Conservation (phyloP, 2,797 vertebrate species). For the Chrysocyon brachyurus region DNA sequence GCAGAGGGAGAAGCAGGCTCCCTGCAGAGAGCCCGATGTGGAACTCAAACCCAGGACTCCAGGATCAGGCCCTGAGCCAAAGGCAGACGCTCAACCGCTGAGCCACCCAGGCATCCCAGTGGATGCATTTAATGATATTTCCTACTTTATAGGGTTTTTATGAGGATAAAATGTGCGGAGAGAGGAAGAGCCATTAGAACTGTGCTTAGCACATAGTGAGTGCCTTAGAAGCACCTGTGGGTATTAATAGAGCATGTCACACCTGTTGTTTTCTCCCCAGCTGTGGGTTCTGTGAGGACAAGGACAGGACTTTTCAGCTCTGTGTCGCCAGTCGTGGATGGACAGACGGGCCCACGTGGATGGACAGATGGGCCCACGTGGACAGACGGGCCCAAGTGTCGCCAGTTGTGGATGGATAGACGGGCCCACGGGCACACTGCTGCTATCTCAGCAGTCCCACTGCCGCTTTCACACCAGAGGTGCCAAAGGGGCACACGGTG, state of each 20-base stretch:
- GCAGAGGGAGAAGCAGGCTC: no score
- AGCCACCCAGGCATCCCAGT: neutral
- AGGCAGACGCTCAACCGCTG: no score
- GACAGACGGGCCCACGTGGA: neutral
- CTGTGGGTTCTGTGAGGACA: neutral
- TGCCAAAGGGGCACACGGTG: fast-evolving
- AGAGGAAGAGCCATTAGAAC: neutral
- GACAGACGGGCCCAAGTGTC: neutral
- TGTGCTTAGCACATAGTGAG: neutral
- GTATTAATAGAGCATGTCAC: neutral
- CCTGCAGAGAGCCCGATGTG: no score
- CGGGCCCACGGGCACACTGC: fast-evolving
- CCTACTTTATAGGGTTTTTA: neutral
- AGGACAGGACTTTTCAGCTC: neutral
- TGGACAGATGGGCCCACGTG: fast-evolving
- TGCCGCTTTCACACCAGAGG: neutral
- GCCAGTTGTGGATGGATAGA: neutral
- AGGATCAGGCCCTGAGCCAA: no score
- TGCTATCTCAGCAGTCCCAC: neutral
- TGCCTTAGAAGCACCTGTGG: neutral
- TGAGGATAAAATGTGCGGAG: neutral
- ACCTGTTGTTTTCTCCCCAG: neutral
- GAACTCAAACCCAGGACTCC: no score
- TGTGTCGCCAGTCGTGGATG: neutral
- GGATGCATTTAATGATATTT: neutral